Evolutionary conservation across 2,797 vertebrate species (phyloP).

Genomic region (Helicolenus hilgendorfi): DNA sequence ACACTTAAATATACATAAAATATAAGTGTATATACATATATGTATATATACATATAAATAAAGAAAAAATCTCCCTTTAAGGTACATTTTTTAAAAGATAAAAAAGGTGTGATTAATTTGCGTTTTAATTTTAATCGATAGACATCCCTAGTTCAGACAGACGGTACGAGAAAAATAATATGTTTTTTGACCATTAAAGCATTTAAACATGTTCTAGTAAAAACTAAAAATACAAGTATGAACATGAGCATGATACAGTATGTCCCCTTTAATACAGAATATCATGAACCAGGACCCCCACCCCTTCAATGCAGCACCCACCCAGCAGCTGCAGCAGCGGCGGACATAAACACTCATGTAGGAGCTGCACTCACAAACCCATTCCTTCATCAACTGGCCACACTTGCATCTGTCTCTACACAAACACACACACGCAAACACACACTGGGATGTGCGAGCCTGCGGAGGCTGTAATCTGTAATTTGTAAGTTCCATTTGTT

Average conservation of each 20-base stretch:
- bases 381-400: conserved; percentile 57
- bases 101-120: too few species aligned
- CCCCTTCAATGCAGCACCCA: conserved; percentile 26
- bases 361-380: conserved; percentile 17
- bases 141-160: too few species aligned
- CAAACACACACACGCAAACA: neutral
- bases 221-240: neutral
- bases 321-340: conserved; percentile 17
- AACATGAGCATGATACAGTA: neutral
- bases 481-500: conserved; percentile 89
- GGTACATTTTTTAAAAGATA: too few species aligned
- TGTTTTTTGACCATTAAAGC: too few species aligned
- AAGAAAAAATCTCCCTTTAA: too few species aligned
- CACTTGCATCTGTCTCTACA: conserved; percentile 30
- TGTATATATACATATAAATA: too few species aligned
- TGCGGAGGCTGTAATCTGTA: conserved; percentile 84
- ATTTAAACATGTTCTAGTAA: too few species aligned
- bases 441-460: conserved; percentile 15
- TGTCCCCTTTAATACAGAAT: neutral
- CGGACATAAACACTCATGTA: conserved; percentile 9
- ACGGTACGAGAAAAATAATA: too few species aligned
- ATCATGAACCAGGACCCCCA: neutral
- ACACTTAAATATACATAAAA: too few species aligned
- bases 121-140: too few species aligned
- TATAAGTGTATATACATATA: too few species aligned